Evolutionary conservation across 2,888 invertebrate genomes (phyloP), one percentile per base, ranked within the genome.

Genomic region (Cryptus viduatorius): DNA sequence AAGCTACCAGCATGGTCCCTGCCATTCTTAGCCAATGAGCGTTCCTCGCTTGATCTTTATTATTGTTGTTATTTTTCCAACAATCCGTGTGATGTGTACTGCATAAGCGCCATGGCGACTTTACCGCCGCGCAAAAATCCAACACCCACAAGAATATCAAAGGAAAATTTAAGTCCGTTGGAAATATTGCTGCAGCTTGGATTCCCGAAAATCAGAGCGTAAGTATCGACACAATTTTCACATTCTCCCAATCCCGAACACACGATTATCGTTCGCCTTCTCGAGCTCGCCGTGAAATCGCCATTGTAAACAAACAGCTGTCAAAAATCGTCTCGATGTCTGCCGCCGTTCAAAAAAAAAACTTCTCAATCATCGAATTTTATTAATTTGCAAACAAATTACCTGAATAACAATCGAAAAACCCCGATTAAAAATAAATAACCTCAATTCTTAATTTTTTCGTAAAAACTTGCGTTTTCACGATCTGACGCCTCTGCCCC

Each of bases 121-220:
- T 94, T 97, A 93, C 97, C 97, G 86, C 97, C 97, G 53, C 95
- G 97, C 87, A 97, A 97, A 94, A 96, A 96, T 94, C 96, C 96
- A 73, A 96, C 96, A 79, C 96, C 96, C 10, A 96, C 96, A 83
- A 96, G 96, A 94, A 95, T 96, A 89, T 96, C 95, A 8, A 97
- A 96, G 93, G 96, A 96, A 93, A 95, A 96, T 94, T 94, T 96
- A 86, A 96, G 96, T 56, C 97, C 98, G 4, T 94, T 98, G 87
- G 97, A 98, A 94, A 97, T 97, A 79, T 94, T 98, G 50, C 94
- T 98, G 86, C 98, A 98, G 94, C 97, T 98, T 96, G 98, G 98
- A 48, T 98, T 98, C 94, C 96, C 97, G 4, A 97, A 96, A 94
- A 96, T 97, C 90, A 95, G 98, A 95, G 98, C 97, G 98, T 98